Evolutionary conservation across 1,140 invertebrate genomes (phyloP), one percentile per base, ranked within the genome.

Genomic region (Zophobas morio): DNA sequence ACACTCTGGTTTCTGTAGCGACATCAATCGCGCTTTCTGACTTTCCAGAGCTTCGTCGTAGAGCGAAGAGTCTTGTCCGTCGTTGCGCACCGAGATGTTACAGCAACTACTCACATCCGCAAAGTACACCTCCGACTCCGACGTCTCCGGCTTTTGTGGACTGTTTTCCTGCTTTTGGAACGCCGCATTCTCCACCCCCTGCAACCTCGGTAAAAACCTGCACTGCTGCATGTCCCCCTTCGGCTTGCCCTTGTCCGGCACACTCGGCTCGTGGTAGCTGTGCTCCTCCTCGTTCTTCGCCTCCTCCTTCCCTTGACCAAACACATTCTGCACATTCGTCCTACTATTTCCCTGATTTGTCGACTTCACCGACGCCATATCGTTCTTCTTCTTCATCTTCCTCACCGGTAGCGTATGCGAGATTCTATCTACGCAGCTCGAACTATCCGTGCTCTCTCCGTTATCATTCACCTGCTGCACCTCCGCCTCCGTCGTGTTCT

Each of bases 41-140:
- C 79, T 78, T 35, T 86, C 85, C 32, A 86, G 37, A 56, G 86
- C 86, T 81, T 87, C 86, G 75, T 87, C 86, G 74, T 87, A 87
- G 32, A 87, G 56, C 0, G 85, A 86, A 4, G 86, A 87, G 80
- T 86, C 86, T 74, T 84, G 86, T 1, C 85, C 85, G 81, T 91
- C 90, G 79, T 91, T 90, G 80, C 92, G 89, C 1, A 93, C 88
- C 72, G 92, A 93, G 75, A 93, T 91, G 83, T 93, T 93, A 80
- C 94, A 95, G 82, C 94, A 95, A 63, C 94, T 95, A n/a, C 93
- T 95, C 0, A 95, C 94, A 82, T 96, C 94, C 0, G 94, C 94
- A 84, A 95, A 95, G 83, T 96, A 95, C 0, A 96, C 89, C 86
- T 96, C 94, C 1, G 93, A 95, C 78, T 92, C 91, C 0, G 90